Percentiles rank a stretch among this genome's conserved stretches.
Conservation (phyloP, 2,888 invertebrate species). For the Mycalesis mineus region DNA sequence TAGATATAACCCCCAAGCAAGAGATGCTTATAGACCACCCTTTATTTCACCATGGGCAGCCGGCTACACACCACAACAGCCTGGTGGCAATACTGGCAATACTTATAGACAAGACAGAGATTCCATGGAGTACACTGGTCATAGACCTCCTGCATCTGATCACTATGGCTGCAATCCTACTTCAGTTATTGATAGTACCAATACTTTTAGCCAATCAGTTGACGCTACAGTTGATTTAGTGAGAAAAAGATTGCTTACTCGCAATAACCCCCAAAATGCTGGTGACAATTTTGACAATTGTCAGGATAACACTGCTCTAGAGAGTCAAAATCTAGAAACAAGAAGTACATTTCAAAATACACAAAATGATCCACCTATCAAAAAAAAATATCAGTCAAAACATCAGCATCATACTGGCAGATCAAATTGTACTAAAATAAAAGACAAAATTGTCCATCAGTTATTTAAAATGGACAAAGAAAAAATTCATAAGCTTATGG, state of each 20-base stretch:
- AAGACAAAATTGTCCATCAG: slow-evolving; percentile 70
- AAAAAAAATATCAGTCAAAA: slow-evolving; percentile 40
- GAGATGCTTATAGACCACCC: slow-evolving; percentile 34
- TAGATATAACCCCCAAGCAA: slow-evolving; percentile 36
- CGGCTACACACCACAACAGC: slow-evolving; percentile 38
- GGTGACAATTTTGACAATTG: slow-evolving; percentile 33
- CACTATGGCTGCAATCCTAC: slow-evolving; percentile 58
- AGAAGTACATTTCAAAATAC: slow-evolving; percentile 29
- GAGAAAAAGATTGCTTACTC: slow-evolving; percentile 54
- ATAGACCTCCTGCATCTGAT: slow-evolving; percentile 69
- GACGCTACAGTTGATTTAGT: slow-evolving; percentile 71
- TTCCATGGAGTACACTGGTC: slow-evolving; percentile 53
- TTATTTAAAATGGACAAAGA: slow-evolving; percentile 74
- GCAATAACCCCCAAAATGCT: slow-evolving; percentile 49
- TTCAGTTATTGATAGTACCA: slow-evolving; percentile 52
- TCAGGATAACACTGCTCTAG: slow-evolving; percentile 32
- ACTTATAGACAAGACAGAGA: slow-evolving; percentile 37
- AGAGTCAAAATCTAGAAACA: slow-evolving; percentile 35
- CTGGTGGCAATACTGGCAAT: slow-evolving; percentile 42
- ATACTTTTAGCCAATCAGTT: slow-evolving; percentile 62
- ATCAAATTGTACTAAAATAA: slow-evolving; percentile 63
- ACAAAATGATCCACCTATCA: slow-evolving; percentile 47
- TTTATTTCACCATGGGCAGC: slow-evolving; percentile 42
- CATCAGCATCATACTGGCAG: slow-evolving; percentile 44
- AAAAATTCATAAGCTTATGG: slow-evolving; percentile 70